Conservation (phyloP, 2,797 vertebrate species). For the Eutrigla gurnardus region DNA sequence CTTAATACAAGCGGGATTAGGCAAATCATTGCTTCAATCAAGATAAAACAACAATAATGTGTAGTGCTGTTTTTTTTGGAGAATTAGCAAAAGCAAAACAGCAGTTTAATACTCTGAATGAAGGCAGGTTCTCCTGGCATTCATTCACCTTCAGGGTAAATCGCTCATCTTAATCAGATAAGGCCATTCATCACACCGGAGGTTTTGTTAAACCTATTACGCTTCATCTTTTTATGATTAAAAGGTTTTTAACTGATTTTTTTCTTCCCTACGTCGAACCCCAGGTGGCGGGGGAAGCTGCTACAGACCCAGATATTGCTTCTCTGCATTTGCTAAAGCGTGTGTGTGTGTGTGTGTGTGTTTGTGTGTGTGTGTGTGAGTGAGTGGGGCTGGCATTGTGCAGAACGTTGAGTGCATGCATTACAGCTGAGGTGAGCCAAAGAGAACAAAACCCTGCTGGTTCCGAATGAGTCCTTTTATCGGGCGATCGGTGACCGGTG, state of each 20-base stretch:
- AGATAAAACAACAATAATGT: conserved; percentile 63
- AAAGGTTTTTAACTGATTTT: conserved; percentile 66
- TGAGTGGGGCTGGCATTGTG: conserved; percentile 54
- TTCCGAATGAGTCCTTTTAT: conserved; percentile 82
- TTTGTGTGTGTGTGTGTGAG: conserved; percentile 22
- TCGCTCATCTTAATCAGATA: conserved; percentile 67
- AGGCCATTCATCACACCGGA: conserved; percentile 62
- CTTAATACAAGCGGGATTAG: conserved; percentile 48
- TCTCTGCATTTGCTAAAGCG: conserved; percentile 46
- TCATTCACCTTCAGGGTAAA: conserved; percentile 68
- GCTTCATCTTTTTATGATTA: conserved; percentile 74
- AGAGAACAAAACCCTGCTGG: conserved; percentile 77
- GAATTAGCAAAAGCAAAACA: conserved; percentile 55
- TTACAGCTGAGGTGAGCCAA: conserved; percentile 62
- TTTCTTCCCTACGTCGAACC: conserved; percentile 31
- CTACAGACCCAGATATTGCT: conserved; percentile 46
- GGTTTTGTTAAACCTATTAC: conserved; percentile 70
- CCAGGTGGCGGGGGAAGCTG: conserved; percentile 68
- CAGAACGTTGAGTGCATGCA: conserved; percentile 71
- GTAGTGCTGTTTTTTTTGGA: conserved; percentile 36
- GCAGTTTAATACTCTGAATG: conserved; percentile 37
- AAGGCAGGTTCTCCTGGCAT: conserved; percentile 46
- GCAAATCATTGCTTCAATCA: conserved; percentile 48
- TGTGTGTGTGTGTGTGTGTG: conserved; percentile 28
- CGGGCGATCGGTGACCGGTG: conserved; percentile 74